These are phyloP conservation scores for Argentina silus DNA, from an alignment of 2,797 vertebrate genomes.

Conservation along the genomic window DNA sequence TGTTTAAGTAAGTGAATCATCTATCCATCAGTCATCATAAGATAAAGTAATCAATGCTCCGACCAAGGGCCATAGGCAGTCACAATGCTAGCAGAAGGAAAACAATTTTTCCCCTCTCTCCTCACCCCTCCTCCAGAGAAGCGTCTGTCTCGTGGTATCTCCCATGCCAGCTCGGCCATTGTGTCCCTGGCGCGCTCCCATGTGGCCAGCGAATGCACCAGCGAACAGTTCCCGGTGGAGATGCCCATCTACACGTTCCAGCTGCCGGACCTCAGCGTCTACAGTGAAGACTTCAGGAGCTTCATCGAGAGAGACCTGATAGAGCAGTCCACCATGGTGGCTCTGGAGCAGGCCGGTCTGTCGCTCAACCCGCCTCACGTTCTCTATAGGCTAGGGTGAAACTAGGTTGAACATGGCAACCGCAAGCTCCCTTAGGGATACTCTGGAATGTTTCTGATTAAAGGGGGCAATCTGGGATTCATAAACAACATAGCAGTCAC, in stretches of 20 bases:
- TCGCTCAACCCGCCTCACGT: background rate
- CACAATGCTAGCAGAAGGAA: too few species aligned
- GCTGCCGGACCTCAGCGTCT: conserved; percentile 96
- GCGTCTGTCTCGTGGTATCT: conserved; percentile 95
- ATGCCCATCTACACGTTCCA: conserved; percentile 99
- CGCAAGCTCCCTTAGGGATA: too few species aligned
- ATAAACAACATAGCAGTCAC: too few species aligned
- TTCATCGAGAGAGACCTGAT: conserved; percentile 98
- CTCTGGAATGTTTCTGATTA: too few species aligned
- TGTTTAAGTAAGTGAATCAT: too few species aligned
- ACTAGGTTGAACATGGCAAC: too few species aligned
- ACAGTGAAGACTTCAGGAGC: conserved; percentile 97
- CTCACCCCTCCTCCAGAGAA: conserved; percentile 81
- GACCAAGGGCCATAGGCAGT: too few species aligned
- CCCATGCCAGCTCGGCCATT: conserved; percentile 98
- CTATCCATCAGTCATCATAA: too few species aligned
- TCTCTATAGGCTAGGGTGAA: background rate
- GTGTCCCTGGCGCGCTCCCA: conserved; percentile 95
- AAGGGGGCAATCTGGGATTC: too few species aligned
- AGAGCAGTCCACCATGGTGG: conserved; percentile 97
- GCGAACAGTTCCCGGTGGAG: conserved; percentile 94
- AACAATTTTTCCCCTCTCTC: background rate
- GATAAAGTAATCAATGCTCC: too few species aligned
- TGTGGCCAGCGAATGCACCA: conserved; percentile 92
- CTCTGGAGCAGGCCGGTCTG: conserved; percentile 94